Base-by-base conservation (phyloP, 2,888 invertebrate species). In the Catocala nupta region DNA sequence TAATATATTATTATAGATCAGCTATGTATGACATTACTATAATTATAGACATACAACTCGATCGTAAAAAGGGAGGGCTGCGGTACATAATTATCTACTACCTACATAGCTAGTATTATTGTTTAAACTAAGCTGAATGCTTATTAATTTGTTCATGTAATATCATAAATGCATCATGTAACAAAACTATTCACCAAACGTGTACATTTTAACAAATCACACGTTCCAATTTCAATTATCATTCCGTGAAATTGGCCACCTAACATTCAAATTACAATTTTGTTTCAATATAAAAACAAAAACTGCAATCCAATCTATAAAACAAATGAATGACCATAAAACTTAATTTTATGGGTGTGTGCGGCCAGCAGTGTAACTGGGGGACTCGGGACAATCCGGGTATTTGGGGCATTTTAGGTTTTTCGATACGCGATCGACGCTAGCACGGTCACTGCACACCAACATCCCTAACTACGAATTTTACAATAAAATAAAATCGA, bases 401-500 rank as follows among this genome's bases (percentile, higher is more conserved):
- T 25, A 54, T 59, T 53, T 50, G 25, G 59, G 33, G 5, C 59
- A 59, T 56, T 75, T 71, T 65, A 71, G 70, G 67, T 69, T 77
- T 61, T 70, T 62, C 55, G 67, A 65, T 70, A 59, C 57, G 54
- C 63, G 55, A 65, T 73, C 56, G 62, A 51, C 55, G 62, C 62
- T 55, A 39, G 62, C 62, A 62, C 59, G 65, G 54, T 69, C 51
- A 44, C 9, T 51, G 63, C 55, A 63, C 72, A 72, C 70, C 71
- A 63, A 66, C 68, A 66, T 70, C 57, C 60, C 61, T 71, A 73
- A 76, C 77, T 68, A 70, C 62, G 66, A 58, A 55, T 71, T 77
- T 67, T 64, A 73, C 69, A 76, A 76, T 78, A 72, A 78, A 78
- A 78, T 78, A 76, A 74, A 78, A 74, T 74, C 61, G 63, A 56